Evolutionary conservation across 2,888 invertebrate genomes (phyloP), one percentile per base, ranked within the genome.

Genomic region (Cetonia aurata): DNA sequence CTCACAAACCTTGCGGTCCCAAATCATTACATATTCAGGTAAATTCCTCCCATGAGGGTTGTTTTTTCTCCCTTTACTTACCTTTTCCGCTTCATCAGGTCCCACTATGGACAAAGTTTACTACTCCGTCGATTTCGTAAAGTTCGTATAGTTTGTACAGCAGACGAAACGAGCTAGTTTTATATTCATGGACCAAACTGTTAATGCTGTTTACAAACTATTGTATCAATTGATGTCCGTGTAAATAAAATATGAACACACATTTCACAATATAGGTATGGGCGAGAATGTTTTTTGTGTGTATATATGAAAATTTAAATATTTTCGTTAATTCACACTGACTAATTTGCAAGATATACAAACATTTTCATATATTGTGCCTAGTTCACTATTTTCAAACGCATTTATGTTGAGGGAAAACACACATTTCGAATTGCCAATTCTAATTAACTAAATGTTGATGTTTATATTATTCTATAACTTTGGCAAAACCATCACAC

Each of bases 11-110:
- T 48, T 50, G 33, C 41, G 62, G 52, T 52, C 31, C 46, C 50
- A 12, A 50, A 50, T 50, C 50, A 19, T 52, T 65, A 65, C 62
- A 52, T 65, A 65, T 65, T 65, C 62, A 65, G 62, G 50, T 65
- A 50, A 52, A 65, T 50, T 65, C 17, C 15, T 19, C 62, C 50
- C 50, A 10, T 12, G 62, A 17, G 62, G 41, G 17, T 37, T 65
- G 50, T 50, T 50, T 65, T 65, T 65, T 65, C 33, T n/a, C 48
- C 25, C 17, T 50, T 65, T 65, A 37, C 17, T 65, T 65, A 50
- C 50, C 33, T 65, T 65, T 65, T 17, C 37, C 37, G 50, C 37
- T 65, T 65, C 50, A 37, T 65, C 48, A 48, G 50, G 12, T 37
- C 17, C 62, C 42, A 33, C 31, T 9, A 9, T 37, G 25, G 25